phyloP scores from a whole-genome alignment of 2,888 invertebrate species.

The Eupithecia insigniata region DNA sequence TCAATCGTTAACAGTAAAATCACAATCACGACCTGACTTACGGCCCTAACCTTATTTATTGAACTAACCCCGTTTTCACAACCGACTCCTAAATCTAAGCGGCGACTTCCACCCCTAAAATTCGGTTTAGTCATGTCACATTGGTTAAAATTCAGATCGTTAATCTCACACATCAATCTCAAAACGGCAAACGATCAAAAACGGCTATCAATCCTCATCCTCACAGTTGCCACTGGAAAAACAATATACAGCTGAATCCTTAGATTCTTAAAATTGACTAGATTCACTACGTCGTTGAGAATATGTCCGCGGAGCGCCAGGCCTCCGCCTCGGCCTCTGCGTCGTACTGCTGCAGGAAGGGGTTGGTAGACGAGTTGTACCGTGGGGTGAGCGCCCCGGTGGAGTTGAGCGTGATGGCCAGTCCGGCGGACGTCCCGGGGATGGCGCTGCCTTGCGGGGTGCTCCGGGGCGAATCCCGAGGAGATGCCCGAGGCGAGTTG shows the following conservation, averaged over 20 bases:
- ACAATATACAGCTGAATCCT: conserved; percentile 80
- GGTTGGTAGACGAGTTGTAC: conserved; percentile 83
- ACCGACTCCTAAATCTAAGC: conserved; percentile 18
- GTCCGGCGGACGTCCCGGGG: conserved; percentile 85
- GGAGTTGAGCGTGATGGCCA: conserved; percentile 85
- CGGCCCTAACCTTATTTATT: conserved; percentile 4
- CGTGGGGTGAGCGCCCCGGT: conserved; percentile 68
- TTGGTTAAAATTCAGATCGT: neutral
- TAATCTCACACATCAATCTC: conserved; percentile 11
- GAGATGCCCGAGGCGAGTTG: conserved; percentile 69
- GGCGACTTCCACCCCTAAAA: conserved; percentile 9
- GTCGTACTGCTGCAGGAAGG: conserved; percentile 85
- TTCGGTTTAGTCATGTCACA: conserved; percentile 18
- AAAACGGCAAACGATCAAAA: conserved; percentile 17
- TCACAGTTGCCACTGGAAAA: conserved; percentile 61
- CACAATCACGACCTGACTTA: conserved; percentile 6
- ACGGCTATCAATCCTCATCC: conserved; percentile 31
- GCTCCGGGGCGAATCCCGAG: conserved; percentile 58
- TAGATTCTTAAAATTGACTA: conserved; percentile 13
- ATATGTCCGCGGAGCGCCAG: conserved; percentile 78
- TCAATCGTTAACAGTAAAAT: conserved; percentile 1
- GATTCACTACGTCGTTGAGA: conserved; percentile 81
- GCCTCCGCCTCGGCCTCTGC: conserved; percentile 80
- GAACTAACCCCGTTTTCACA: conserved; percentile 16
- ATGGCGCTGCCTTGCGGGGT: conserved; percentile 74